Base-by-base conservation (phyloP, 2,113 vertebrate genomes). In the Reinhardtius hippoglossoides region DNA sequence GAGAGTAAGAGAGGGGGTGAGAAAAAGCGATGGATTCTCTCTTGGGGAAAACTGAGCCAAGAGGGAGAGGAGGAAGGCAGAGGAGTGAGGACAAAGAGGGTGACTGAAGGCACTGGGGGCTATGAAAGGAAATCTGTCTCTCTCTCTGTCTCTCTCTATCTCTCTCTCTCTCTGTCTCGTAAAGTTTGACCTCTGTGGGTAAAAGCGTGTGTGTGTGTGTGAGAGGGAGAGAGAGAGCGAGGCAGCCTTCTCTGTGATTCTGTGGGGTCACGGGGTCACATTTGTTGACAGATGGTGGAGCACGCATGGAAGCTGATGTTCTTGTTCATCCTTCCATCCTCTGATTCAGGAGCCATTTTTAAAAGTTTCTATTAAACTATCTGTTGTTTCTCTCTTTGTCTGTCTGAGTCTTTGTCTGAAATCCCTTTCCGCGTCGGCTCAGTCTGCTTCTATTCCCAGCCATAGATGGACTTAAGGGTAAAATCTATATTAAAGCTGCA, bases 141-240 rank as follows among this genome's bases (percentile, higher is more conserved):
- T 48, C 50, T n/a, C 20, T n/a, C 4, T 60, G 1, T 24, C 8
- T 46, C 5, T 31, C 5, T 23, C 6, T 0, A 58, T 69, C 65
- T 26, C 4, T 0, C 58, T 69, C 65, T 69, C 65, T 40, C 5
- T 75, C 20, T n/a, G 24, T 35, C 24, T 71, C n/a, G 23, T 78
- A 42, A 76, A 75, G 62, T 23, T 31, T 76, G 64, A 84, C 85
- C 76, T 85, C n/a, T 67, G 72, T 81, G 52, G 50, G 35, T 55
- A 15, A 27, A 40, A 60, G 62, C 27, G 35, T 62, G 59, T 37
- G 27, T 5, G 59, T 21, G 15, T 20, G 23, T 37, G 27, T 20
- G 21, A 23, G 52, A 1, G 52, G 3, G 52, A 13, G 12, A 9
- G 50, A 54, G 20, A 54, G 20, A 54, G 20, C 18, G 20, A n/a